A percentile compares a stretch with the other conserved stretches of the same genome.
These are phyloP conservation scores for Andrena haemorrhoa DNA, from an alignment of 2,888 invertebrate species.

Conservation along the genomic window DNA sequence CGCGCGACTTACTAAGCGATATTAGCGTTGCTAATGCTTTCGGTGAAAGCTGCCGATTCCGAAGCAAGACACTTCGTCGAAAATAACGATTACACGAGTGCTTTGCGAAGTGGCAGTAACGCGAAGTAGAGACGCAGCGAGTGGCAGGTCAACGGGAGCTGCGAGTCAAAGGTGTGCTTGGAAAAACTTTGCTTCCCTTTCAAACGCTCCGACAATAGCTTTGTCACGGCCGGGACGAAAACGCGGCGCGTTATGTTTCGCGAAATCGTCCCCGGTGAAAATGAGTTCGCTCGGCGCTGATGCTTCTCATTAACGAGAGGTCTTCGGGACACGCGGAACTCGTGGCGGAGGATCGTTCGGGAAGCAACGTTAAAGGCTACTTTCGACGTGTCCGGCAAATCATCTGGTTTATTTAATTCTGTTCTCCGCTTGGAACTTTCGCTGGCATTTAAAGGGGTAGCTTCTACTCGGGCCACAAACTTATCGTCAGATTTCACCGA, in stretches of 20 bases:
- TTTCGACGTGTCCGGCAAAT: background rate
- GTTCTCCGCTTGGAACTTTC: constrained; percentile 4
- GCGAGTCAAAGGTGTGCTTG: background rate
- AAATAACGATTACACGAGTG: background rate
- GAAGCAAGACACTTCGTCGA: background rate
- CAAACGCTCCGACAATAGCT: no score
- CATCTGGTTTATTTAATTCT: background rate
- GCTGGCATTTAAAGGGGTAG: background rate
- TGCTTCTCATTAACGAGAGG: constrained; percentile 28
- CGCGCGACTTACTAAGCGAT: background rate
- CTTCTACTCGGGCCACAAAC: background rate
- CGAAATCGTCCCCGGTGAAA: background rate
- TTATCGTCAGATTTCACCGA: background rate
- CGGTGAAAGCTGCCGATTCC: background rate
- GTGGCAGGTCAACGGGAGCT: background rate
- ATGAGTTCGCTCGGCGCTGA: constrained; percentile 24
- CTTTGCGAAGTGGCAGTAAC: background rate
- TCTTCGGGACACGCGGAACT: background rate
- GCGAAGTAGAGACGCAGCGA: background rate
- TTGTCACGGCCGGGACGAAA: no score
- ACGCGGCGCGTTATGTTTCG: no score
- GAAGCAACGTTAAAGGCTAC: constrained; percentile 11
- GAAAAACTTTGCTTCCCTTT: no score
- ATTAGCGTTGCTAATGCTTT: background rate
- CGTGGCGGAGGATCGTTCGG: background rate